A percentile compares a stretch with the other conserved stretches of the same genome.
Evolutionary conservation across 2,888 invertebrate species (phyloP).

Genomic region (Belgica antarctica): DNA sequence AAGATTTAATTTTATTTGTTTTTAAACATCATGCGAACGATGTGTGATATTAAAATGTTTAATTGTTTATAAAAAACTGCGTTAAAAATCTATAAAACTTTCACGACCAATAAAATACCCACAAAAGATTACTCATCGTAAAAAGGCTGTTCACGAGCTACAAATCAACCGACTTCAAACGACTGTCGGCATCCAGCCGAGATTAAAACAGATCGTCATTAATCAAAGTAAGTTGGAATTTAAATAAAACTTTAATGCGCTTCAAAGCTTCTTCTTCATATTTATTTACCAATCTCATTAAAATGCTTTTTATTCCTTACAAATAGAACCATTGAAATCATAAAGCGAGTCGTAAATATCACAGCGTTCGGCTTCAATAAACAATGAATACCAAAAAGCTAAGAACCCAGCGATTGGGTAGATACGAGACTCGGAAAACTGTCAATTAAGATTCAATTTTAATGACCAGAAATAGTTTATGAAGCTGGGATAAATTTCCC

Average conservation of each 20-base stretch:
- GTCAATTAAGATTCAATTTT: neutral
- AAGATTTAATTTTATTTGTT: neutral
- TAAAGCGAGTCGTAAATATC: neutral
- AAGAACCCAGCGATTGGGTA: too few species aligned
- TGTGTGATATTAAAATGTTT: slow-evolving; percentile 15
- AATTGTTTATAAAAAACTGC: slow-evolving; percentile 40
- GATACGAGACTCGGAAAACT: too few species aligned
- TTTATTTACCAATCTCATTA: too few species aligned
- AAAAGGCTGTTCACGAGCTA: slow-evolving; percentile 7
- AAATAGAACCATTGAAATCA: slow-evolving; percentile 13
- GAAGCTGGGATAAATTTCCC: too few species aligned
- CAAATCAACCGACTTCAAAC: slow-evolving; percentile 26
- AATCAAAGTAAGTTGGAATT: slow-evolving; percentile 26
- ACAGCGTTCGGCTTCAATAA: neutral
- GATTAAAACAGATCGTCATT: slow-evolving; percentile 27
- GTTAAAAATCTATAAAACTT: slow-evolving; percentile 38
- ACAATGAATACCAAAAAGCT: too few species aligned
- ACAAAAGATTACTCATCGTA: slow-evolving; percentile 31
- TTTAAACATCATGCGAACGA: slow-evolving; percentile 8
- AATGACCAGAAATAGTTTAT: neutral
- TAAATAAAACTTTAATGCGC: slow-evolving; percentile 13
- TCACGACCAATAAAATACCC: slow-evolving; percentile 36
- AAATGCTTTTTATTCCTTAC: neutral
- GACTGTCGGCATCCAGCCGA: slow-evolving; percentile 14
- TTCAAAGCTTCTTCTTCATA: neutral